A percentile compares a stretch with the other conserved stretches of the same genome.
phyloP scores from a whole-genome alignment of 2,113 vertebrate species.

The Narcine bancroftii region DNA sequence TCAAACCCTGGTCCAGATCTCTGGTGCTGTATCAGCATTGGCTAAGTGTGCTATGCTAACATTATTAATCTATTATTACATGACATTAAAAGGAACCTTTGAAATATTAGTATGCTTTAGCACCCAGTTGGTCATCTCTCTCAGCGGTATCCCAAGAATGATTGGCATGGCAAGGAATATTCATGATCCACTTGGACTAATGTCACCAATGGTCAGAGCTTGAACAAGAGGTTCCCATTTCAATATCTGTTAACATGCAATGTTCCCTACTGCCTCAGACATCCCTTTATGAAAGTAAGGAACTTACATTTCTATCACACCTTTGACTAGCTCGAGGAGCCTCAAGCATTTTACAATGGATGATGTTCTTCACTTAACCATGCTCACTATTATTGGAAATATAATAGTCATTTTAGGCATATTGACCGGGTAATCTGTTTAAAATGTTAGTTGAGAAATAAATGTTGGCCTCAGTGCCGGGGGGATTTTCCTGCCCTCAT shows the following conservation, averaged over 20 bases:
- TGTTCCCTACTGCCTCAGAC: neutral
- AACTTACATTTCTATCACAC: too few relatives aligned
- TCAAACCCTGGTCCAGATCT: too few relatives aligned
- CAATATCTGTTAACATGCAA: too few relatives aligned
- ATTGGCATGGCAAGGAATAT: neutral
- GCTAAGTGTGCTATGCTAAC: too few relatives aligned
- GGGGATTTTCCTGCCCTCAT: neutral
- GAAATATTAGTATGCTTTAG: neutral
- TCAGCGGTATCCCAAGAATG: neutral
- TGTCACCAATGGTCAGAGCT: neutral
- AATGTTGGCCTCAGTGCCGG: neutral
- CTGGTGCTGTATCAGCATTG: too few relatives aligned
- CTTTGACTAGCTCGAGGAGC: too few relatives aligned
- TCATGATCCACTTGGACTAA: neutral
- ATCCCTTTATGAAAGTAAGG: neutral
- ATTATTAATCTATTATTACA: too few relatives aligned
- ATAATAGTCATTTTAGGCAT: neutral
- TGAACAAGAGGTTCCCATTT: neutral
- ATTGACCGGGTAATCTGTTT: neutral
- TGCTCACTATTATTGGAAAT: neutral
- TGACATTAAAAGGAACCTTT: too few relatives aligned
- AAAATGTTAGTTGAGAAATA: neutral
- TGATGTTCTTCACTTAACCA: neutral
- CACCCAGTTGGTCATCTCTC: neutral
- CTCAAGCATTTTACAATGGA: neutral